Conservation (phyloP, 2,888 invertebrate genomes). For the Archips crataeganus region DNA sequence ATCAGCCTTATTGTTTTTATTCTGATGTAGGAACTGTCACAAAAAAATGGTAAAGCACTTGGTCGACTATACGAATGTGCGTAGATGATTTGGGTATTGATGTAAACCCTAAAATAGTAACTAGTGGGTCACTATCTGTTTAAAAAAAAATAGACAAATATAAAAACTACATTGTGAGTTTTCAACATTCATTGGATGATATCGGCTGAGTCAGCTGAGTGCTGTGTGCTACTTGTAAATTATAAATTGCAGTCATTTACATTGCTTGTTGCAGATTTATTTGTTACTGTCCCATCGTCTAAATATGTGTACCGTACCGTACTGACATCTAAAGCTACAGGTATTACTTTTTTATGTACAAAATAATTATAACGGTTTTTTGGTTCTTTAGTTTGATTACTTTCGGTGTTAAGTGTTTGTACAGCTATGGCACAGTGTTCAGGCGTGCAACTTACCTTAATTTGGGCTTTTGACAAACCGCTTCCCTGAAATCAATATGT, state of each 20-base stretch:
- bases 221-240: constrained; percentile 32
- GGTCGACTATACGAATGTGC: too few relatives aligned
- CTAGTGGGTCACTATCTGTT: too few relatives aligned
- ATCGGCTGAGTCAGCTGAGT: constrained; percentile 29
- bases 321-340: constrained; percentile 37
- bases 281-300: constrained; percentile 48
- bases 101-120: neutral
- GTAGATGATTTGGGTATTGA: too few relatives aligned
- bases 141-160: neutral
- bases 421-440: constrained; percentile 52
- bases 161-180: neutral
- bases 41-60: too few relatives aligned
- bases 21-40: too few relatives aligned
- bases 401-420: constrained; percentile 25
- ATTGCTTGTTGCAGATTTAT: constrained; percentile 22
- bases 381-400: neutral
- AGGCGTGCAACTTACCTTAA: constrained; percentile 79
- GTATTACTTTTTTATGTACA: constrained; percentile 1
- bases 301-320: constrained; percentile 22
- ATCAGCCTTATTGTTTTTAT: too few relatives aligned
- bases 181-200: neutral
- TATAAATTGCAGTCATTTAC: constrained; percentile 29
- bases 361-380: neutral
- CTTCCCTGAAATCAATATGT: constrained; percentile 80
- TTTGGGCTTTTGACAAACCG: constrained; percentile 74